Conservation (phyloP, 2,113 vertebrate species). For the Pseudopipra pipra region DNA sequence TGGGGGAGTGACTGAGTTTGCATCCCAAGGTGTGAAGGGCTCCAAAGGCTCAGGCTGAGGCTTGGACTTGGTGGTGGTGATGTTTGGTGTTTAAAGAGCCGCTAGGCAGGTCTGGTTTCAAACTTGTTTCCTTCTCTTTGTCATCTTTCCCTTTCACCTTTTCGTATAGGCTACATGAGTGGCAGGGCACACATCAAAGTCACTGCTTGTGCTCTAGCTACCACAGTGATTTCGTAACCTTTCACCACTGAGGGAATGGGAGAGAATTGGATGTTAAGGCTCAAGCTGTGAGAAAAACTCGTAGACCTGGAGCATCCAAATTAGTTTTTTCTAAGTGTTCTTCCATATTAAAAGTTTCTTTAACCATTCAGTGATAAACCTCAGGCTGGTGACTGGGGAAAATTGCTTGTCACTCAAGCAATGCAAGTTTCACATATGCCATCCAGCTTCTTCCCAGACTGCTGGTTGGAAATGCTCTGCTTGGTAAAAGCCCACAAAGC, state of each 20-base stretch:
- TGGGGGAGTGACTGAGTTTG: background rate
- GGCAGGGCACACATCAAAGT: too few relatives aligned
- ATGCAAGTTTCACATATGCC: background rate
- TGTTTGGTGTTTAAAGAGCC: background rate
- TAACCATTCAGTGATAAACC: background rate
- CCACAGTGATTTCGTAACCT: background rate
- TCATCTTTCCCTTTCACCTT: background rate
- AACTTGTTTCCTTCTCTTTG: background rate
- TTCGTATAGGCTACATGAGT: background rate
- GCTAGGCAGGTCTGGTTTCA: background rate
- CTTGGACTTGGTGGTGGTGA: background rate
- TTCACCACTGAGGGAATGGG: background rate
- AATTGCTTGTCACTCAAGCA: background rate
- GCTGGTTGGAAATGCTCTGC: background rate
- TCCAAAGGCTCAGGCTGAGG: too few relatives aligned
- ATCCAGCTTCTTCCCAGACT: background rate
- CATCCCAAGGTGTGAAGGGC: fast-evolving
- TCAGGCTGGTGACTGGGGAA: too few relatives aligned
- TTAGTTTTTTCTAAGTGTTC: background rate
- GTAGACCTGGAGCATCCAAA: background rate
- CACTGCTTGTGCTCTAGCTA: background rate
- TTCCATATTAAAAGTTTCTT: background rate
- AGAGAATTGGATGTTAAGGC: background rate
- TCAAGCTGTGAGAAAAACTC: background rate
- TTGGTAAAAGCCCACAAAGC: background rate